Evolutionary conservation across 2,888 invertebrate species (phyloP), one percentile per base, ranked within the genome.

Genomic region (Limnephilus auricula): DNA sequence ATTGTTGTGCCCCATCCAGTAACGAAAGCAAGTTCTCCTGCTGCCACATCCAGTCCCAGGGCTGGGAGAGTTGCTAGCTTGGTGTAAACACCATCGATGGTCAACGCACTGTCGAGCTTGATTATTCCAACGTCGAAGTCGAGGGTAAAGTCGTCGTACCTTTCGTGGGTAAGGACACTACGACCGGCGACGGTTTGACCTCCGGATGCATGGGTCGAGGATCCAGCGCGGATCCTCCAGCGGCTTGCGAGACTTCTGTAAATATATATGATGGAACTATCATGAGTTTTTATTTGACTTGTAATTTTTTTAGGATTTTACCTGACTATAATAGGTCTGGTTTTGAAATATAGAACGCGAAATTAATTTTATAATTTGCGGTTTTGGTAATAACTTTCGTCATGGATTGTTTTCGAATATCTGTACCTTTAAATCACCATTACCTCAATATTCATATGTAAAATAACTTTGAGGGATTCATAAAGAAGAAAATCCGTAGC

Each of bases 61-160:
- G 94, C 92, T 30, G 95, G 95, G 88, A 95, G 93, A 2, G 93
- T 45, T 18, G 95, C 93, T 3, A 95, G 93, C 37, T 92, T 93
- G 4, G 95, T 94, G 40, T 93, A 94, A 50, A 93, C 79, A 50
- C 94, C 94, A 37, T 83, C 34, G 10, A 95, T 95, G 0, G 91
- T 93, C 18, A 96, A n/a, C 92, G 92, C 32, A 93, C 94, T 0
- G 92, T 90, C 9, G 95, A 94, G 78, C 94, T 93, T 40, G 5
- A 96, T 88, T 90, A 96, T 89, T 0, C 95, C 95, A 79, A 96
- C 95, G 90, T 96, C 96, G 92, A 95, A 94, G 90, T 94, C 94
- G 31, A 90, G 86, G 94, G 50, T 96, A 95, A 1, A 94, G 25
- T 15, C 25, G 4, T 25, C n/a, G 94, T 34, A 88, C 2, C 37